Percentiles rank a stretch among this genome's conserved stretches.
Evolutionary conservation across 2,888 invertebrate genomes (phyloP).

Genomic region (Copidosoma aretas): DNA sequence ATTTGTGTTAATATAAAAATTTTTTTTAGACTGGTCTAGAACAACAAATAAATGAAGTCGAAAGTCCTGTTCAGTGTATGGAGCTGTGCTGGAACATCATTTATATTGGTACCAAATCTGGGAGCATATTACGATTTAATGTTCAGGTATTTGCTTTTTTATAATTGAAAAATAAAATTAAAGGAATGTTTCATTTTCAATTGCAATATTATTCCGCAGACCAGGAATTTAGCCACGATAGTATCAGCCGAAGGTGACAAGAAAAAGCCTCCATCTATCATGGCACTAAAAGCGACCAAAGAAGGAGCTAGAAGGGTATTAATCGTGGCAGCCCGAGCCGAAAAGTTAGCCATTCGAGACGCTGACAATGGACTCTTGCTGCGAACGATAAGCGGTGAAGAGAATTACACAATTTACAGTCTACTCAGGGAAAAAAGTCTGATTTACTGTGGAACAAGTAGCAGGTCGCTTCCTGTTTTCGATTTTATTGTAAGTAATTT

Average conservation of each 20-base stretch:
- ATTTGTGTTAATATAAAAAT: slow-evolving; percentile 11
- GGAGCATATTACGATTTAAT: slow-evolving; percentile 74
- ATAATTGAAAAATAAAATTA: not conserved
- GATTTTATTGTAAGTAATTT: slow-evolving; percentile 73
- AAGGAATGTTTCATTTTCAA: not conserved
- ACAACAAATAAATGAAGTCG: slow-evolving; percentile 66
- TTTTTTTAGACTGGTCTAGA: slow-evolving; percentile 66
- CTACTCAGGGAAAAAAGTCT: slow-evolving; percentile 72
- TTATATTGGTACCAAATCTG: slow-evolving; percentile 76
- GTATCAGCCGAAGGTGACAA: slow-evolving; percentile 60
- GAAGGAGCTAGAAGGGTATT: slow-evolving; percentile 77
- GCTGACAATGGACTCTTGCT: slow-evolving; percentile 74
- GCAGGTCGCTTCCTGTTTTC: slow-evolving; percentile 75
- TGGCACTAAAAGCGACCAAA: slow-evolving; percentile 74
- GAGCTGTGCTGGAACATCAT: slow-evolving; percentile 76
- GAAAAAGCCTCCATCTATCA: slow-evolving; percentile 67
- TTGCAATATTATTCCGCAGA: slow-evolving; percentile 42
- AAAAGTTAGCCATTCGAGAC: slow-evolving; percentile 75
- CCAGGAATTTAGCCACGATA: slow-evolving; percentile 51
- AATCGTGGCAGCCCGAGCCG: slow-evolving; percentile 74
- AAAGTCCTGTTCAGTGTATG: slow-evolving; percentile 76
- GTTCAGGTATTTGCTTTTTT: slow-evolving; percentile 66
- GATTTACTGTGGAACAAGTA: slow-evolving; percentile 80
- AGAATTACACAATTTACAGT: slow-evolving; percentile 73
- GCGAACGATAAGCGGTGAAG: slow-evolving; percentile 68